These are phyloP conservation scores for Pedicia rivosa DNA, from an alignment of 2,888 invertebrate genomes.

Conservation along the genomic window DNA sequence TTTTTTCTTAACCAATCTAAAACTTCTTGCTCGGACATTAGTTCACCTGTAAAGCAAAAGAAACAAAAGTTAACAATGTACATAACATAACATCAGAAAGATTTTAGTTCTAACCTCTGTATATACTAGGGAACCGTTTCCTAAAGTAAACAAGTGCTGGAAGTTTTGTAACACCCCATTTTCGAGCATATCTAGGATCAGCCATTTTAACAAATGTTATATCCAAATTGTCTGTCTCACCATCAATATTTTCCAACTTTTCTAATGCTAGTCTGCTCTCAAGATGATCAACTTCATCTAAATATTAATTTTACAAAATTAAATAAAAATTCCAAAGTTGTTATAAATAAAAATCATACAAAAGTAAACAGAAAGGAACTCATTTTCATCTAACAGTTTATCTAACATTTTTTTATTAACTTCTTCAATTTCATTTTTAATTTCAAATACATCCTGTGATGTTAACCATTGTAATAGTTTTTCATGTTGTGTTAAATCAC, in stretches of 20 bases:
- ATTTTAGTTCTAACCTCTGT: constrained; percentile 44
- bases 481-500: constrained; percentile 75
- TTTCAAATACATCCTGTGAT: constrained; percentile 86
- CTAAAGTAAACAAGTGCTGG: constrained; percentile 87
- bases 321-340: not conserved
- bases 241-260: constrained; percentile 84
- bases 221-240: constrained; percentile 85
- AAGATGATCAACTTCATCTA: constrained; percentile 64
- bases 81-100: constrained; percentile 1
- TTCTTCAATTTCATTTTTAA: constrained; percentile 93
- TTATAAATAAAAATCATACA: constrained; percentile 43
- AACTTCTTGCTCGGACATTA: constrained; percentile 70
- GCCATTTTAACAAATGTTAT: constrained; percentile 92
- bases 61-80: not conserved
- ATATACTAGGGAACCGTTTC: constrained; percentile 83
- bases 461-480: constrained; percentile 78
- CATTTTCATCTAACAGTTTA: constrained; percentile 85
- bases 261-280: constrained; percentile 72
- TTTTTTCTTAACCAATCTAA: constrained; percentile 87
- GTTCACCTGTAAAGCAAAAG: constrained; percentile 43
- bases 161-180: constrained; percentile 84
- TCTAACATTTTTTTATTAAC: constrained; percentile 94
- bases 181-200: constrained; percentile 77
- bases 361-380: constrained; percentile 88
- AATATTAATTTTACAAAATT: constrained; percentile 5